These are phyloP conservation scores for Eubucco bourcierii DNA, from an alignment of 2,113 vertebrate species.

Conservation along the genomic window DNA sequence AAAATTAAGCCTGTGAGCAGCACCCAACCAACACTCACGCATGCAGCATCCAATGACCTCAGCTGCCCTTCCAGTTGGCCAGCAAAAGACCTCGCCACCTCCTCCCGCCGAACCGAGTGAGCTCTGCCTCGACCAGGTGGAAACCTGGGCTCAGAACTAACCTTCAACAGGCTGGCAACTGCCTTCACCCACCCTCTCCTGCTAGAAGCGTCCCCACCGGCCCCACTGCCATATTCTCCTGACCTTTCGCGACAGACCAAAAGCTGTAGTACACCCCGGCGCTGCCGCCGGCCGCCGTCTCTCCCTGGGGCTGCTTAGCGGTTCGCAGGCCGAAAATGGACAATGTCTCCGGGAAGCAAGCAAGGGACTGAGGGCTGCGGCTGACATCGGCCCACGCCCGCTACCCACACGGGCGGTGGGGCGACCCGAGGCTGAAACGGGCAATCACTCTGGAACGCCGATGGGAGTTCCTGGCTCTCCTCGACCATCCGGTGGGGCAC, in stretches of 20 bases:
- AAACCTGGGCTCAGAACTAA: not conserved
- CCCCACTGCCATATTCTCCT: constrained; percentile 22
- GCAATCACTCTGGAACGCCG: not conserved
- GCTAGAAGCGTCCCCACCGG: not conserved
- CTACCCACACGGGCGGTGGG: not conserved
- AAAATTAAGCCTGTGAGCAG: not conserved
- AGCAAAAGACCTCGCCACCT: not conserved
- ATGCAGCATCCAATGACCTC: not conserved
- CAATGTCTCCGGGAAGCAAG: not conserved
- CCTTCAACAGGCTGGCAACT: not conserved
- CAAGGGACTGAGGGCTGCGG: not conserved
- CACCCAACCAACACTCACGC: not conserved
- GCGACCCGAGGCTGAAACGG: not conserved
- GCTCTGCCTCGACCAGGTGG: not conserved
- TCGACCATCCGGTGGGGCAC: not conserved
- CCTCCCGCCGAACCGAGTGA: not conserved
- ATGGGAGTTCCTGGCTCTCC: too few species aligned
- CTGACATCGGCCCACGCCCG: not conserved
- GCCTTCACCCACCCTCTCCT: not conserved
- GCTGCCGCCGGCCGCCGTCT: not conserved
- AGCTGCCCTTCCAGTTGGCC: not conserved
- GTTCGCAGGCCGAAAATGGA: not conserved
- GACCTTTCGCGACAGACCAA: constrained; percentile 28
- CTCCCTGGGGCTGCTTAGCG: not conserved
- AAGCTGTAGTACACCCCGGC: not conserved